A percentile compares a stretch with the other conserved stretches of the same genome.
phyloP scores from a whole-genome alignment of 2,797 vertebrate species.

The Semotilus atromaculatus region DNA sequence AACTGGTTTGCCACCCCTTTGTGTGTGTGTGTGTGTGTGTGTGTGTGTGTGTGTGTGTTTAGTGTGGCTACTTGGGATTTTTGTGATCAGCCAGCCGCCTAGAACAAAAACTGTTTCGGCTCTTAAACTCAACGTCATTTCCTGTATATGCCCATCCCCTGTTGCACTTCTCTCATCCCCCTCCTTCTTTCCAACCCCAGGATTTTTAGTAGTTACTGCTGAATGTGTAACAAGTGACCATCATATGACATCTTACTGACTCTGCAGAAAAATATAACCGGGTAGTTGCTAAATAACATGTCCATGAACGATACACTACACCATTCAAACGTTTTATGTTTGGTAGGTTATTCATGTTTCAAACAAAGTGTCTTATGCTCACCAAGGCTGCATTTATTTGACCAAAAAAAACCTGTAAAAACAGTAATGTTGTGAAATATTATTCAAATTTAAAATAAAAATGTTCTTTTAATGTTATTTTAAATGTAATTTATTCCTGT shows the following conservation, averaged over 20 bases:
- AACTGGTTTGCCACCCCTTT: slow-evolving; percentile 30
- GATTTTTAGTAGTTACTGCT: slow-evolving; percentile 44
- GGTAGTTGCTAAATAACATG: slow-evolving; percentile 22
- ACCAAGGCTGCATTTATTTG: background rate
- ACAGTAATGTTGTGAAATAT: background rate
- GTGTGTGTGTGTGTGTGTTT: background rate
- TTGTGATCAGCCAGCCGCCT: slow-evolving; percentile 51
- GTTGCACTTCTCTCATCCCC: background rate
- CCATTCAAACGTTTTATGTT: background rate
- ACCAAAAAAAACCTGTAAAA: background rate
- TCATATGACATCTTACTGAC: slow-evolving; percentile 46
- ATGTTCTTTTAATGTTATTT: background rate
- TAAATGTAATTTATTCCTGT: background rate
- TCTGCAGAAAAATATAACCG: slow-evolving; percentile 16
- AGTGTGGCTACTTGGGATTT: slow-evolving; percentile 38
- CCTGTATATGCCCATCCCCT: slow-evolving; percentile 27
- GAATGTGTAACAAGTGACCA: slow-evolving; percentile 54
- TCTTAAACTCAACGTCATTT: slow-evolving; percentile 45
- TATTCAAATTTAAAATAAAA: background rate
- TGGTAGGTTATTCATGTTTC: background rate
- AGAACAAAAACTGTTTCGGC: slow-evolving; percentile 49
- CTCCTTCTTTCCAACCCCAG: background rate
- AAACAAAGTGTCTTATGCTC: background rate
- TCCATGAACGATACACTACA: background rate
- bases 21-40: background rate